phyloP scores from a whole-genome alignment of 2,888 invertebrate species.

The Phragmatobia fuliginosa region DNA sequence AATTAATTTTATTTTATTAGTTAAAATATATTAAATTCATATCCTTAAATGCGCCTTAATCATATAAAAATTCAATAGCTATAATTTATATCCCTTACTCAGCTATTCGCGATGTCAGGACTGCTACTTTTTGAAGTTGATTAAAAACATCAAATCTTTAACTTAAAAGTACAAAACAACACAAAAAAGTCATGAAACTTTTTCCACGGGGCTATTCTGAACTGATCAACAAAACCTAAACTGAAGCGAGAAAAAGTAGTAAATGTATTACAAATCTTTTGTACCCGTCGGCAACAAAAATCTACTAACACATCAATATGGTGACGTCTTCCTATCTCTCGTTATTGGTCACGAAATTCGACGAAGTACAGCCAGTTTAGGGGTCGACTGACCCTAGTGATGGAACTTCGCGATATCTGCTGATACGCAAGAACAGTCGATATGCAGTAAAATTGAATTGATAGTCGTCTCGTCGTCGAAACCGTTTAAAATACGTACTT shows the following conservation, averaged over 20 bases:
- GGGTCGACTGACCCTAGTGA: conserved; percentile 15
- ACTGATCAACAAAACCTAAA: neutral
- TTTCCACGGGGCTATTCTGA: neutral
- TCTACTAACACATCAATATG: conserved; percentile 12
- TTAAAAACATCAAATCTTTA: too few species aligned
- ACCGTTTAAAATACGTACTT: conserved; percentile 42
- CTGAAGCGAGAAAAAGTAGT: neutral
- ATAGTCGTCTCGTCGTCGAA: conserved; percentile 41
- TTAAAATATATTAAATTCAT: too few species aligned
- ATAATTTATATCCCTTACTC: too few species aligned
- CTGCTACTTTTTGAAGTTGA: too few species aligned
- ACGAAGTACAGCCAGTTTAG: conserved; percentile 6
- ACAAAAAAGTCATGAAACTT: too few species aligned
- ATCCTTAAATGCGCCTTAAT: too few species aligned
- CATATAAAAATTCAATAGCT: too few species aligned
- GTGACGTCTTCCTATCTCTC: conserved; percentile 16
- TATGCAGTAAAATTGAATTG: conserved; percentile 65
- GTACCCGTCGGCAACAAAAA: conserved; percentile 13
- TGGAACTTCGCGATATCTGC: conserved; percentile 38
- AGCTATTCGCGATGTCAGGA: too few species aligned
- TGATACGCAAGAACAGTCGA: conserved; percentile 55
- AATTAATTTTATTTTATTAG: too few species aligned
- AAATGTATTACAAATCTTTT: neutral
- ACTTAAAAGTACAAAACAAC: too few species aligned
- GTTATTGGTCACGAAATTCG: conserved; percentile 24